Base-by-base conservation (phyloP, 2,888 invertebrate species). In the Dynastes grantii region DNA sequence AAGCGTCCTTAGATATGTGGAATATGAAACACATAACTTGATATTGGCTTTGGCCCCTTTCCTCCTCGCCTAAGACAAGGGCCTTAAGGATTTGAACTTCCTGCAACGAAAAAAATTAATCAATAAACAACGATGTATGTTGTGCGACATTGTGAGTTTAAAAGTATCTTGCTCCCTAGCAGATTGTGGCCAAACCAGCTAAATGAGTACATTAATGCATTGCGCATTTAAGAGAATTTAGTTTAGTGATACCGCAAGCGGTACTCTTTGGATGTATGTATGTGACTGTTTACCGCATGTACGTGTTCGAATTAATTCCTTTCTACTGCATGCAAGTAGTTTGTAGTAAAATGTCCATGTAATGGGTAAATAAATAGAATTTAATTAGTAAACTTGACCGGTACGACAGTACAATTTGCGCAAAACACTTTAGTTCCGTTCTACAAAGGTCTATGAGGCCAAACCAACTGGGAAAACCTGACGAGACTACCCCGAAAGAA, bases 81-180 rank as follows among this genome's bases (percentile, higher is more conserved):
- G 96, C 94, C 89, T 96, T 96, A 87, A 98, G 92, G 76, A 98
- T 95, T 90, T 97, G 97, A 58, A 97, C 95, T 89, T 98, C 97
- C 98, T 97, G 89, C 6, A 90, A 90, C 76, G 82, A 81, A 82
- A 79, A 84, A 27, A 27, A 65, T 13, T 16, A 53, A 13, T 53
- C 16, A 53, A 53, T 53, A 16, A 16, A 53, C 13, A 53, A 53
- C 13, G 16, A 16, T 53, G 53, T 53, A n/a, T 11, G 53, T 13
- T 53, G 9, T 40, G 40, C 1, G 6, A 40, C 1, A 45, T 45
- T 8, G 45, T 45, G 0, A 2, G 45, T 11, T 45, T 45, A 45
- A 45, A 45, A 45, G 11, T 40, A 1, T 2, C 6, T 45, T 11
- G 40, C 8, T 6, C 40, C 8, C 8, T 45, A 45, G 2, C 11